Conservation (phyloP, 2,888 invertebrate species). For the Caenorhabditis sp. region DNA sequence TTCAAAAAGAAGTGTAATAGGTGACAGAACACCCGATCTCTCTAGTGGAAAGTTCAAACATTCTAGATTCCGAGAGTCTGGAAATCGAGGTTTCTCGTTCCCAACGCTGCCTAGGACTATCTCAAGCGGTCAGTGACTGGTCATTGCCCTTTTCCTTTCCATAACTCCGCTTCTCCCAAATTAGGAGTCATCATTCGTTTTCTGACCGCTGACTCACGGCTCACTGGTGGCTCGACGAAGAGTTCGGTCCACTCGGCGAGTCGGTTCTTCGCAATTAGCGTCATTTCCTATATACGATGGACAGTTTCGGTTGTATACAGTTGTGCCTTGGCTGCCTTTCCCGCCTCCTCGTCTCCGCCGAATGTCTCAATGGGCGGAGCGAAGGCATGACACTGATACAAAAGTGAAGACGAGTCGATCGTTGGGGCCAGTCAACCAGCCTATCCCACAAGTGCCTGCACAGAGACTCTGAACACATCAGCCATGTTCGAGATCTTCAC, state of each 20-base stretch:
- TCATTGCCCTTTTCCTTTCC: conserved; percentile 25
- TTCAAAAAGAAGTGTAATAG: background rate
- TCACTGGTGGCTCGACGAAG: conserved; percentile 32
- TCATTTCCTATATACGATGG: conserved; percentile 21
- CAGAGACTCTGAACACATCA: conserved; percentile 23
- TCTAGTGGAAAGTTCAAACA: no score
- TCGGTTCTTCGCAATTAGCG: conserved; percentile 16
- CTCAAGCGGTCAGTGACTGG: conserved; percentile 30
- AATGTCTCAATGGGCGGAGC: conserved; percentile 55
- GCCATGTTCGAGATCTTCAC: conserved; percentile 81
- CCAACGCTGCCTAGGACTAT: background rate
- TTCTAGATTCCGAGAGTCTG: no score
- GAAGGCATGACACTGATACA: conserved; percentile 35
- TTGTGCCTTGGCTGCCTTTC: conserved; percentile 13
- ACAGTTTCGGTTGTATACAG: conserved; percentile 19
- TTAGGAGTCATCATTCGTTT: conserved; percentile 5
- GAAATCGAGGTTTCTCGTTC: no score
- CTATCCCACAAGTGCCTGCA: conserved; percentile 6
- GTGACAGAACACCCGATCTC: no score
- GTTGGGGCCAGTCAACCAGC: conserved; percentile 25
- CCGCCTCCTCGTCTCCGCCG: conserved; percentile 54
- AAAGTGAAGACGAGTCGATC: conserved; percentile 47
- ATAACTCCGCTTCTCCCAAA: conserved; percentile 8
- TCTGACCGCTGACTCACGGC: conserved; percentile 11
- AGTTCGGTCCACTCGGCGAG: conserved; percentile 34